A percentile compares a stretch with the other conserved stretches of the same genome.
phyloP scores from a whole-genome alignment of 2,797 vertebrate species.

The Crenichthys baileyi region DNA sequence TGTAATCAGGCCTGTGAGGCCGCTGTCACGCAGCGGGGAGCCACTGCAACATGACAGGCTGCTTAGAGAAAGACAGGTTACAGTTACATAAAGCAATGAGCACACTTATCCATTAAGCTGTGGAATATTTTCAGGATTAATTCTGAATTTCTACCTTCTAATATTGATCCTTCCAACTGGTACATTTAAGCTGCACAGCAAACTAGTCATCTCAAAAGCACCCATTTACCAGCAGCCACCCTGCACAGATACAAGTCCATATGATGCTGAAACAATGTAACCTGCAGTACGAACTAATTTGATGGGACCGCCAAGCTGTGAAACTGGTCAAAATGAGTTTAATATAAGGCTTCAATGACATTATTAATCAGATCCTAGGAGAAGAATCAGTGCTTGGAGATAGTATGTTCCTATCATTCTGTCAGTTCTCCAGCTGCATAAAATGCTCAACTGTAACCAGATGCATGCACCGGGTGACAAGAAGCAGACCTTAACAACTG shows the following conservation, averaged over 20 bases:
- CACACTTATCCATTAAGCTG: no score
- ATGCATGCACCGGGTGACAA: no score
- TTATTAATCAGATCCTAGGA: no score
- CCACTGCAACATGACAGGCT: slow-evolving; percentile 43
- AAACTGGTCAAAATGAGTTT: no score
- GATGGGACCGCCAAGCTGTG: no score
- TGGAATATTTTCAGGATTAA: no score
- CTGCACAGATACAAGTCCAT: background rate
- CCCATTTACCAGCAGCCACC: background rate
- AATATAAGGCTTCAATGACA: no score
- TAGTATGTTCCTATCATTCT: no score
- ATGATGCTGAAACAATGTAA: background rate
- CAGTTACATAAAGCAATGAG: background rate
- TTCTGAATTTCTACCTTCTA: no score
- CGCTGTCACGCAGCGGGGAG: slow-evolving; percentile 44
- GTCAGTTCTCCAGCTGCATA: background rate
- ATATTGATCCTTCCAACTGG: background rate
- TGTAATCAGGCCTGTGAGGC: slow-evolving; percentile 52
- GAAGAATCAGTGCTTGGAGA: no score
- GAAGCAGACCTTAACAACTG: no score
- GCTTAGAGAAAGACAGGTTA: slow-evolving; percentile 30
- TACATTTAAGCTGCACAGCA: background rate
- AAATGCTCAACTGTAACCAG: background rate
- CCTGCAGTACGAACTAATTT: background rate
- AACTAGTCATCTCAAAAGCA: background rate